Evolutionary conservation across 1,140 invertebrate genomes (phyloP).

Genomic region (Marisa cornuarietis): DNA sequence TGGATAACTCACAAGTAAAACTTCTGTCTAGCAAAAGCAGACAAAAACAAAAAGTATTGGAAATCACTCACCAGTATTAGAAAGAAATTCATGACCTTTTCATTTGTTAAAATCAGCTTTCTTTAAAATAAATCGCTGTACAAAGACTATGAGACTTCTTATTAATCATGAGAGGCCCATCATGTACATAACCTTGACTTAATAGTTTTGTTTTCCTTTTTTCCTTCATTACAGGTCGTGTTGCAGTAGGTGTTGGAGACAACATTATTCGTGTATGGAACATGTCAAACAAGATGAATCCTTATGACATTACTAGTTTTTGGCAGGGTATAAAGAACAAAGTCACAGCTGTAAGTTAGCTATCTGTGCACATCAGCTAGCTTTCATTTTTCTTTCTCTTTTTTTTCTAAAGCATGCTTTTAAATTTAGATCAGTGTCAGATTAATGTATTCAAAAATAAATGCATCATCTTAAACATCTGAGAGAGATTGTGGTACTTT

Average conservation of each 20-base stretch:
- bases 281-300: constrained; percentile 62
- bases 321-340: constrained; percentile 81
- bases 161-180: no score
- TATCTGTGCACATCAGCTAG: neutral
- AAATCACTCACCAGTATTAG: neutral
- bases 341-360: constrained; percentile 72
- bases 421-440: neutral
- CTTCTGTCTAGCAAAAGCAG: no score
- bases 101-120: neutral
- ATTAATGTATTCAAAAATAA: neutral
- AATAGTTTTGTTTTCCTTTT: neutral
- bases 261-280: constrained; percentile 79
- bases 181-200: neutral
- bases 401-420: neutral
- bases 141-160: no score
- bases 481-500: no score
- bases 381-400: neutral
- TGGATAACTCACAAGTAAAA: no score
- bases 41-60: no score
- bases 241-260: constrained; percentile 78
- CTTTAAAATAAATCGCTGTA: neutral
- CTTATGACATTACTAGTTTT: constrained; percentile 68
- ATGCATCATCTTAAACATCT: neutral
- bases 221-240: constrained; percentile 40
- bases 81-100: neutral